Conservation (phyloP, 2,888 invertebrate genomes). For the Synanthedon tipuliformis region DNA sequence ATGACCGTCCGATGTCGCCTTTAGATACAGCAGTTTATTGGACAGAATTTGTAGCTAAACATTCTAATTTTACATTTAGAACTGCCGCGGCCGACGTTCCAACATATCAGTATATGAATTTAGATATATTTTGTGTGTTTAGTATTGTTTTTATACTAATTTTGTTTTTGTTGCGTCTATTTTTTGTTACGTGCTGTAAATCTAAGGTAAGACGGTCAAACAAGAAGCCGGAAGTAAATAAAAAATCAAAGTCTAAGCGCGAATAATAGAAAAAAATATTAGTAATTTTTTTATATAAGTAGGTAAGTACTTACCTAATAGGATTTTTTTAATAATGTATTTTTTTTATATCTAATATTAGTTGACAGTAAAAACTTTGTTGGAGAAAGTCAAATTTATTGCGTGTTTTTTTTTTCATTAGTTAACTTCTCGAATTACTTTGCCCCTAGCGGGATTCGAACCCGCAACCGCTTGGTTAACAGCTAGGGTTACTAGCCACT, state of each 20-base stretch:
- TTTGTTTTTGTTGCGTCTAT: background rate
- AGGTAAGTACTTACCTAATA: too few relatives aligned
- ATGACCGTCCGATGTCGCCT: conserved; percentile 70
- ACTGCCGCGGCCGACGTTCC: conserved; percentile 68
- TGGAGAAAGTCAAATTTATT: too few relatives aligned
- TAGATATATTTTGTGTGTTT: conserved; percentile 33
- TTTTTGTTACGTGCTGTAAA: background rate
- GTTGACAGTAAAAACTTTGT: too few relatives aligned
- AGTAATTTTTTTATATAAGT: too few relatives aligned
- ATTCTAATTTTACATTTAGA: conserved; percentile 56
- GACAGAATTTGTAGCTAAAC: conserved; percentile 72
- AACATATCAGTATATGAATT: conserved; percentile 57
- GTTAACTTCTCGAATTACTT: too few relatives aligned
- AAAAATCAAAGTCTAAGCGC: background rate
- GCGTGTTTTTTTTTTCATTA: too few relatives aligned
- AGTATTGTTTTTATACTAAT: conserved; percentile 10
- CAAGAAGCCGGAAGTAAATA: background rate
- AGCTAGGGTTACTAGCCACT: too few relatives aligned
- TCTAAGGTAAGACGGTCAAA: background rate
- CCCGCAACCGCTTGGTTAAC: too few relatives aligned
- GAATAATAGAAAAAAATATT: background rate
- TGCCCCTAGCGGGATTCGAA: too few relatives aligned
- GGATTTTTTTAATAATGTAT: too few relatives aligned
- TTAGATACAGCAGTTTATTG: conserved; percentile 73
- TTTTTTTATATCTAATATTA: too few relatives aligned